phyloP scores from a whole-genome alignment of 1,140 invertebrate genomes.

The Drosophila triauraria region DNA sequence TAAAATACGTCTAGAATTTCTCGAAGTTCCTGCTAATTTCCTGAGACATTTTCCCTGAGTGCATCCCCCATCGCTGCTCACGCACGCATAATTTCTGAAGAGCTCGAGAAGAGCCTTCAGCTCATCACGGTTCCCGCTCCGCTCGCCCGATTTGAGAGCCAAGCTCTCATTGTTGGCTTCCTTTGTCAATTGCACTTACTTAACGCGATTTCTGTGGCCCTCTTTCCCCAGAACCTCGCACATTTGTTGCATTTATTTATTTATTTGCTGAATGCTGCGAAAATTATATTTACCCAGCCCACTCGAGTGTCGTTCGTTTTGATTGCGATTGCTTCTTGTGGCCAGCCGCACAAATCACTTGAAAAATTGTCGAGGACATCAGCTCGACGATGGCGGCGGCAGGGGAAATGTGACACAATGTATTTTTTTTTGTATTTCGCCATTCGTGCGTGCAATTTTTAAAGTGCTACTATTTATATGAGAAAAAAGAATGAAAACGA shows the following conservation, averaged over 20 bases:
- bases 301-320: slow-evolving; percentile 65
- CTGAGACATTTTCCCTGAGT: slow-evolving; percentile 2
- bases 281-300: slow-evolving; percentile 79
- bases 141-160: slow-evolving; percentile 3
- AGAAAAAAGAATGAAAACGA: slow-evolving; percentile 18
- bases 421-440: slow-evolving; percentile 45
- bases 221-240: neutral
- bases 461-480: slow-evolving; percentile 18
- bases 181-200: slow-evolving; percentile 81
- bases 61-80: slow-evolving; percentile 24
- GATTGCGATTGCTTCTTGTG: slow-evolving; percentile 65
- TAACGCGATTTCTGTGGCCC: slow-evolving; percentile 54
- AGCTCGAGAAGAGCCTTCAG: slow-evolving; percentile 42
- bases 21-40: neutral
- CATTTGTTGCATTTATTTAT: slow-evolving; percentile 72
- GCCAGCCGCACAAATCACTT: slow-evolving; percentile 71
- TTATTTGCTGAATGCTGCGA: slow-evolving; percentile 72
- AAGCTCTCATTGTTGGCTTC: slow-evolving; percentile 69
- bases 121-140: slow-evolving; percentile 41
- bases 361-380: slow-evolving; percentile 53
- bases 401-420: slow-evolving; percentile 33
- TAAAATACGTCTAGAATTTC: neutral
- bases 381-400: neutral
- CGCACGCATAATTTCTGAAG: slow-evolving; percentile 81
- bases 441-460: slow-evolving; percentile 43